Base-by-base conservation (phyloP, 2,113 vertebrate species). In the Cichladusa arquata region DNA sequence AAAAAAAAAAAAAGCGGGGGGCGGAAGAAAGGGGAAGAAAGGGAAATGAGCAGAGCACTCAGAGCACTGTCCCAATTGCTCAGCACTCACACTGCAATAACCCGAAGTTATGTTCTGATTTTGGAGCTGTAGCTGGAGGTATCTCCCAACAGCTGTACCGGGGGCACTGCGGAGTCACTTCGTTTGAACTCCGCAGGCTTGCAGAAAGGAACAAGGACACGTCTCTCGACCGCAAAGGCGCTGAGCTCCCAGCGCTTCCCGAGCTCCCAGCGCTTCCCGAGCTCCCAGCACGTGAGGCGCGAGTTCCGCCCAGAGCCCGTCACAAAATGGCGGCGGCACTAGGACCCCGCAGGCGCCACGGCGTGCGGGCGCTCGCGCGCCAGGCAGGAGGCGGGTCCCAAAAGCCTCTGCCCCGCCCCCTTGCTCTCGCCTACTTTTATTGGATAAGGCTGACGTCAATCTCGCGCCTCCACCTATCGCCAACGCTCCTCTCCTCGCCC, bases 241-340 rank as follows among this genome's bases (percentile, higher is more conserved):
- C 12, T 0, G 2, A 3, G 11, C 5, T 2, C 10, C 2, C 8
- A 0, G 2, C 0, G 1, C 9, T 3, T 2, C 69, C 38, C 31
- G 2, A 3, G 25, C 9, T 3, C 6, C 3, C 11, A 0, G 3
- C 23, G n/a, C n/a, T 3, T 2, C 69, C 38, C 31, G 2, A 3
- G 25, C 9, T 3, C 6, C 3, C 11, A 0, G 3, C 23, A 0
- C 2, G 11, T 25, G 1, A 5, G 1, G 22, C 11, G 1, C 0
- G 0, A 45, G 2, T 0, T 0, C 14, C 18, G 2, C 2, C 1
- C 1, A 4, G 0, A 2, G 6, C 11, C 3, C 1, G 1, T 2
- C 58, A 26, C 62, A 65, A 61, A 12, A 71, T 38, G 88, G 87
- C 71, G 50, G 18, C 42, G 66, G 64, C 80, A 18, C 33, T 78